Evolutionary conservation across 1,140 invertebrate species (phyloP), one percentile per base, ranked within the genome.

Genomic region (Melanaphis sacchari): DNA sequence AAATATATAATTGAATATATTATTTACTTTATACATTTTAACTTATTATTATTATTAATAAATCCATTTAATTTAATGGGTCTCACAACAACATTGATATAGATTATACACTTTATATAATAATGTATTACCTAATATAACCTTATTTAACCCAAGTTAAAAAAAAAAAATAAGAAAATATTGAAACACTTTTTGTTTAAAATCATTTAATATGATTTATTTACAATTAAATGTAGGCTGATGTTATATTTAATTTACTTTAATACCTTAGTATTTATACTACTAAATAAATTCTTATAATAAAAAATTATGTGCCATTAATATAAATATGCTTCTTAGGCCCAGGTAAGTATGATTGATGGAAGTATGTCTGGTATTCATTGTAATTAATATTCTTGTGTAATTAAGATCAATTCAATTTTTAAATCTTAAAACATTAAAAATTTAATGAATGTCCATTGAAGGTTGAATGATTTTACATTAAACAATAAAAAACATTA

Each of bases 301-400:
- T 49, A 49, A 52, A 59, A 59, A 59, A 31, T 31, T 31, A 52
- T 89, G 46, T 59, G 38, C 38, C 49, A 24, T 90, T 90, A 15
- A 76, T 5, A 76, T 22, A 49, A 49, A 88, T 84, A 82, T 54
- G 81, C 81, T 93, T 93, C 76, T 85, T 40, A 54, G 91, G 91
- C 43, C 26, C 22, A 40, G n/a, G 46, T 93, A 85, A 54, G 46
- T 93, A 85, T 85, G 91, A 46, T 49, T 82, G 91, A 40, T 81
- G 76, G 0, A n/a, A 82, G 43, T 82, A 92, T 82, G 59, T 91
- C 15, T 91, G 90, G 22, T 66, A 43, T 26, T 76, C 31, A 31
- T 66, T 59, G 15, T 82, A 49, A 82, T 22, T 91, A n/a, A 91
- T 46, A 26, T 40, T 90, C 87, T 90, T 90, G 22, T 22, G 38